Evolutionary conservation across 1,140 invertebrate species (phyloP).

Genomic region (Eumaeus atala): DNA sequence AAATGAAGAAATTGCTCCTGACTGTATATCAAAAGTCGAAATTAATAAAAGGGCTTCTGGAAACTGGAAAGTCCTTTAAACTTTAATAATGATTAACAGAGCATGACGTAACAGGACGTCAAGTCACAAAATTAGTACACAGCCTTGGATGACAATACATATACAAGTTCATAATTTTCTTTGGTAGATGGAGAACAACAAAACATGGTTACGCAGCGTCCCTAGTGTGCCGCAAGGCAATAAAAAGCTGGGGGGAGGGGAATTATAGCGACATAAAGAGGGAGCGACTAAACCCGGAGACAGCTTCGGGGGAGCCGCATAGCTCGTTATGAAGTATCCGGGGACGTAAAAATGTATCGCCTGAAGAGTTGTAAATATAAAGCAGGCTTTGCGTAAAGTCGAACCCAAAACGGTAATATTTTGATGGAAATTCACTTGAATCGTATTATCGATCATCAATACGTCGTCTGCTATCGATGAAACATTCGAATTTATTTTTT

Average conservation of each 20-base stretch:
- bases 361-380: constrained; percentile 7
- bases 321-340: constrained; percentile 28
- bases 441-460: too few relatives aligned
- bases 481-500: too few relatives aligned
- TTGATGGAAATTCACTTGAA: neutral
- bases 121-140: too few relatives aligned
- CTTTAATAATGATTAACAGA: too few relatives aligned
- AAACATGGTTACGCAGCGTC: constrained; percentile 1
- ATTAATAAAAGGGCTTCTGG: too few relatives aligned
- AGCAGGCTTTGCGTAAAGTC: constrained; percentile 1
- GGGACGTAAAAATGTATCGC: constrained; percentile 28
- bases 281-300: constrained; percentile 20
- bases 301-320: constrained; percentile 21
- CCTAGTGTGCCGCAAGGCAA: neutral
- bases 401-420: neutral
- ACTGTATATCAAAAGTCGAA: too few relatives aligned
- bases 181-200: neutral
- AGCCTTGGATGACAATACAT: too few relatives aligned
- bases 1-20: too few relatives aligned
- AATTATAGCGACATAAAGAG: constrained; percentile 27
- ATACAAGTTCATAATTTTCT: neutral
- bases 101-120: too few relatives aligned
- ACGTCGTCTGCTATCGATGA: too few relatives aligned
- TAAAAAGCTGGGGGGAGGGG: constrained; percentile 23
- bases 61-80: too few relatives aligned